Conservation (phyloP, 2,888 invertebrate species). For the Hirtodrosophila confusa region DNA sequence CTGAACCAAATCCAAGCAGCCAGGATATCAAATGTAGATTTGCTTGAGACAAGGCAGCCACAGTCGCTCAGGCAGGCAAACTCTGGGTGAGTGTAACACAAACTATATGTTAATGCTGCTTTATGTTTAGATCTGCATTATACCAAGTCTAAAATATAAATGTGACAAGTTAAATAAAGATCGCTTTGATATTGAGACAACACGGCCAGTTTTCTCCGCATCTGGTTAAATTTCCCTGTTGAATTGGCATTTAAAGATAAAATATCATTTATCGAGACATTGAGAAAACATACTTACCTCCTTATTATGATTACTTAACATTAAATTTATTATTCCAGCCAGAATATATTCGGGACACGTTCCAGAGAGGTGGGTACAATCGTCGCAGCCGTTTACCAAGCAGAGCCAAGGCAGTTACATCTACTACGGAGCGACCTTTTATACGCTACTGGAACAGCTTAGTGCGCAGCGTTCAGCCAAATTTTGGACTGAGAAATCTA, state of each 20-base stretch:
- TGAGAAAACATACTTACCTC: too few relatives aligned
- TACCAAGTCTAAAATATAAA: too few relatives aligned
- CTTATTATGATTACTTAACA: too few relatives aligned
- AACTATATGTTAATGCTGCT: too few relatives aligned
- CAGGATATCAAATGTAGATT: slow-evolving; percentile 23
- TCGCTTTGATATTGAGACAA: too few relatives aligned
- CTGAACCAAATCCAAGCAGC: slow-evolving; percentile 24
- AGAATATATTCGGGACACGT: slow-evolving; percentile 19
- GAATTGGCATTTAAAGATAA: too few relatives aligned
- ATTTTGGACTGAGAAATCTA: slow-evolving; percentile 70
- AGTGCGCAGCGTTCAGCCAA: slow-evolving; percentile 69
- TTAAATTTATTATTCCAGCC: slow-evolving; percentile 26
- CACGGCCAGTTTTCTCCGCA: too few relatives aligned
- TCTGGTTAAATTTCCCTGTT: too few relatives aligned
- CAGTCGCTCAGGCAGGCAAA: slow-evolving; percentile 3
- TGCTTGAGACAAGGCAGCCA: slow-evolving; percentile 32
- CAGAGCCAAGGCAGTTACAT: slow-evolving; percentile 27
- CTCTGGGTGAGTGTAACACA: slow-evolving; percentile 29
- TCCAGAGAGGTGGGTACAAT: slow-evolving; percentile 36
- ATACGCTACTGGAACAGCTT: slow-evolving; percentile 74
- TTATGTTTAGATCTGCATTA: too few relatives aligned
- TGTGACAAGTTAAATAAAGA: too few relatives aligned
- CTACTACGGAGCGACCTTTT: slow-evolving; percentile 65
- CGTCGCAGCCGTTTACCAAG: slow-evolving; percentile 27
- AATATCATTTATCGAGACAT: too few relatives aligned